Evolutionary conservation across 1,140 invertebrate genomes (phyloP).

Genomic region (Drosophila subpulchrella): DNA sequence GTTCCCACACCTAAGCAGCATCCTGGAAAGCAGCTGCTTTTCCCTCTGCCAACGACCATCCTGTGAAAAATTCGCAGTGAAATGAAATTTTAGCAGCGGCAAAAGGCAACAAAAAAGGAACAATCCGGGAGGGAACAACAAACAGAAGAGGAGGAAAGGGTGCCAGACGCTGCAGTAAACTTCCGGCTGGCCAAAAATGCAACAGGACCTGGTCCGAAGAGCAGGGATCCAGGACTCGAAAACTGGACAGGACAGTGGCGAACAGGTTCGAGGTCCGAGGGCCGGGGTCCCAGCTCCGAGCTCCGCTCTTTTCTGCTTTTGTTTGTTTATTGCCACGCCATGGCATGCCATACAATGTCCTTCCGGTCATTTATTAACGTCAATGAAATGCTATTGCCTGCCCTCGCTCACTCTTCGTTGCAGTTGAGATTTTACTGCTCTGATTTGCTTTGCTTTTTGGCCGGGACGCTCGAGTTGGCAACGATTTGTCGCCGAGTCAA

Average conservation of each 20-base stretch:
- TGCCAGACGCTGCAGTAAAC: constrained; percentile 78
- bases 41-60: constrained; percentile 15
- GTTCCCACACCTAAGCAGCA: constrained; percentile 69
- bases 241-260: constrained; percentile 23
- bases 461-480: constrained; percentile 66
- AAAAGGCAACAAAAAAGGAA: constrained; percentile 37
- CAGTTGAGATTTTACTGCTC: constrained; percentile 36
- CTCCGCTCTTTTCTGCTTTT: constrained; percentile 36
- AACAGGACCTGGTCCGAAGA: constrained; percentile 66
- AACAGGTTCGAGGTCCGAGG: constrained; percentile 13
- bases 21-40: constrained; percentile 61
- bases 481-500: constrained; percentile 79
- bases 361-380: constrained; percentile 83
- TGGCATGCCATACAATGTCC: constrained; percentile 78
- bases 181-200: constrained; percentile 77
- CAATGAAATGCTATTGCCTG: constrained; percentile 71
- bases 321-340: constrained; percentile 81
- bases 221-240: constrained; percentile 37
- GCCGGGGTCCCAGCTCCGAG: neutral
- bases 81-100: constrained; percentile 61
- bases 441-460: constrained; percentile 46
- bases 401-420: constrained; percentile 21
- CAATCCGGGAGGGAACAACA: constrained; percentile 3
- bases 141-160: constrained; percentile 52
- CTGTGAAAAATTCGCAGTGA: constrained; percentile 78